Evolutionary conservation across 2,113 vertebrate species (phyloP), one percentile per base, ranked within the genome.

Genomic region (Polypterus senegalus): DNA sequence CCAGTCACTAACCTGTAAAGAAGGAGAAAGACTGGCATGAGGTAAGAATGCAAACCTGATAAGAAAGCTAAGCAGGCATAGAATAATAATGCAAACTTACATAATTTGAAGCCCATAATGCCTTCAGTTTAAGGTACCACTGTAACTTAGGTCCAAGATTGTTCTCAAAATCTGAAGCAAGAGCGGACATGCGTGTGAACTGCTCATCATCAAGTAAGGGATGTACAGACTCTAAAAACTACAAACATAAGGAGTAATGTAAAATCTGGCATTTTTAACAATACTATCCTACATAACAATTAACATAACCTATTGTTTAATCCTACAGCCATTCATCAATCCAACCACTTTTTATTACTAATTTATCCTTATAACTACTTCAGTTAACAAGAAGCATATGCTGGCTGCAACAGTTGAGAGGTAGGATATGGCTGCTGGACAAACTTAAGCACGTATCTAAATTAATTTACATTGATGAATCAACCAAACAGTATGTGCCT

Each of bases 21-120:
- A 61, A 65, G 67, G 44, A 64, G 47, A 51, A 5, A 5, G 11
- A 9, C 48, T 44, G 3, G 46, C 46, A 49, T 44, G 46, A 60
- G 51, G 54, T 6, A 61, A 46, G 46, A 3, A 49, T 9, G 43
- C 4, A 27, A 27, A 49, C 59, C 9, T 47, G 4, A 3, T 47
- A 9, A n/a, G 59, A 46, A 57, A 6, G 11, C 10, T 45, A 59
- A 48, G 54, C 43, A 47, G 48, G 51, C 48, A 4, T 58, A 58
- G 27, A n/a, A 66, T 6, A 3, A 9, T 3, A 48, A 9, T 8
- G 48, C 2, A 11, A 48, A 90, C 92, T 91, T 75, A 94, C 92
- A 3, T 94, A 95, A 73, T 95, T 95, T 64, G 89, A 65, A 5
- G 90, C 79, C 86, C 89, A 95, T 74, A 92, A 85, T 54, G 90